phyloP scores from a whole-genome alignment of 2,888 invertebrate genomes.

The Sclerodermus sp. region DNA sequence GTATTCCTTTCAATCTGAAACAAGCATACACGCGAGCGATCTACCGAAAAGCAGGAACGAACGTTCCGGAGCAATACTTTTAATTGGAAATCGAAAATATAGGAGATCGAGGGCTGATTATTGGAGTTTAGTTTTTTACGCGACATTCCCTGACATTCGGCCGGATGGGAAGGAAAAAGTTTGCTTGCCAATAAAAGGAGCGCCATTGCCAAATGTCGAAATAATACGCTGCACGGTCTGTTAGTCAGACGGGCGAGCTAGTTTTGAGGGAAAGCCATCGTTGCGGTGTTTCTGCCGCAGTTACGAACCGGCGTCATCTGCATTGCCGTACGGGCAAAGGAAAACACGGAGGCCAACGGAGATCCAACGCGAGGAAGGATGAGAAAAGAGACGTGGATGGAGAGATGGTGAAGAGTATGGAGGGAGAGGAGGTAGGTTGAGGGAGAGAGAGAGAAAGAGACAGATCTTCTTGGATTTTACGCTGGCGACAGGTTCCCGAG shows the following conservation, averaged over 20 bases:
- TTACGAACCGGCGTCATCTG: background rate
- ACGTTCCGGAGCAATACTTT: too few species aligned
- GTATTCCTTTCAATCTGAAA: constrained; percentile 24
- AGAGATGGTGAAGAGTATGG: background rate
- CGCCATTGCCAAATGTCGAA: background rate
- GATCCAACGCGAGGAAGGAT: background rate
- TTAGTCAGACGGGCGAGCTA: background rate
- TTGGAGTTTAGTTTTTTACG: too few species aligned
- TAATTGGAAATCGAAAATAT: too few species aligned
- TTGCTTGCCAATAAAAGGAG: constrained; percentile 2
- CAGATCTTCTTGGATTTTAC: constrained; percentile 1
- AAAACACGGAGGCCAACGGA: background rate
- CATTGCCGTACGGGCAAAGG: background rate
- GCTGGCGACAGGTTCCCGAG: constrained; percentile 12
- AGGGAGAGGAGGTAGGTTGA: background rate
- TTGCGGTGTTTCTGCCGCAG: background rate
- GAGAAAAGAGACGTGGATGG: background rate
- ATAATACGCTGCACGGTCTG: background rate
- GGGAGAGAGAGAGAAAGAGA: background rate
- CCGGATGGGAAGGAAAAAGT: background rate
- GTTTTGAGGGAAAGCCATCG: background rate
- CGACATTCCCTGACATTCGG: too few species aligned
- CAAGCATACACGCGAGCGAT: too few species aligned
- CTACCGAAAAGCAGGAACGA: too few species aligned
- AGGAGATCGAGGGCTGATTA: too few species aligned